Conservation (phyloP, 2,888 invertebrate genomes). For the Keiferia lycopersicella region DNA sequence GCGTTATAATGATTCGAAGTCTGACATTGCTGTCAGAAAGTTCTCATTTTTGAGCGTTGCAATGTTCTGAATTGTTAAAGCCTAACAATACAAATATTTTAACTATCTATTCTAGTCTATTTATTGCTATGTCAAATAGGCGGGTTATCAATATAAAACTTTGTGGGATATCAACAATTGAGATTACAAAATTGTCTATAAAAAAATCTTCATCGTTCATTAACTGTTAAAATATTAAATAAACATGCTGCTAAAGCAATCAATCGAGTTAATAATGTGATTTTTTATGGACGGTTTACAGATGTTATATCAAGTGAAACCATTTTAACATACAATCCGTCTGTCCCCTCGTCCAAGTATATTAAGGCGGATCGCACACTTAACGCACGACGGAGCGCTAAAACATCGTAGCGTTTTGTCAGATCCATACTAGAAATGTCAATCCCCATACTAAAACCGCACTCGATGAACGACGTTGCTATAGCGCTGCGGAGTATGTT, state of each 20-base stretch:
- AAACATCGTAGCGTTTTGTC: too few species aligned
- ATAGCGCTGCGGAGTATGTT: too few species aligned
- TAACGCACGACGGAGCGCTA: too few species aligned
- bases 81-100: conserved; percentile 68
- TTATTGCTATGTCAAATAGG: conserved; percentile 81
- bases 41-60: conserved; percentile 50
- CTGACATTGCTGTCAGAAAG: conserved; percentile 6
- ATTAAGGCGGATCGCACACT: too few species aligned
- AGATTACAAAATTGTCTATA: conserved; percentile 47
- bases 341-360: neutral
- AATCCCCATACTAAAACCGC: too few species aligned
- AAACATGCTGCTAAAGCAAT: conserved; percentile 23
- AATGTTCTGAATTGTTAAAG: conserved; percentile 59
- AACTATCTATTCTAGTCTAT: conserved; percentile 76
- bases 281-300: conserved; percentile 65
- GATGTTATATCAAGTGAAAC: conserved; percentile 43
- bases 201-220: conserved; percentile 27
- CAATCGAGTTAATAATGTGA: conserved; percentile 31
- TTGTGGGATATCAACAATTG: conserved; percentile 65
- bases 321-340: neutral
- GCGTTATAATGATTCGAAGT: conserved; percentile 27
- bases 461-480: too few species aligned
- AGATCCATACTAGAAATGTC: too few species aligned
- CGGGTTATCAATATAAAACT: conserved; percentile 73
- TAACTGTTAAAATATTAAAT: neutral